These are phyloP conservation scores for Lepidocyrtoides sp. DNA, from an alignment of 2,888 invertebrate species.

Conservation along the genomic window DNA sequence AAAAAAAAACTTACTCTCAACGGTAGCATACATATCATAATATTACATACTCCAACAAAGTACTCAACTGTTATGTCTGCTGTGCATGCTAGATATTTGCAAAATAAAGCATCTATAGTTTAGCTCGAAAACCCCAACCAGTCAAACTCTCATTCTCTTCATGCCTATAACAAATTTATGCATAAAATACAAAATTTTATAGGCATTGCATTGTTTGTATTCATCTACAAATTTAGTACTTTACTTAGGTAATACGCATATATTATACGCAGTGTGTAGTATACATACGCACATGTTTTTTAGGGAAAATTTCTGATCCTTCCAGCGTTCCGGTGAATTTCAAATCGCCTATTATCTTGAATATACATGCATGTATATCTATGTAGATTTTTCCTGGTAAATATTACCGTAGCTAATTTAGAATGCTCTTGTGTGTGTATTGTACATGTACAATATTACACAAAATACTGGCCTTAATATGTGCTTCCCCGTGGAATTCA, in stretches of 20 bases:
- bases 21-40: too few relatives aligned
- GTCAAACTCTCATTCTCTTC: too few relatives aligned
- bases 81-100: too few relatives aligned
- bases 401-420: constrained; percentile 6
- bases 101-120: too few relatives aligned
- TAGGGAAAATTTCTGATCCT: not conserved
- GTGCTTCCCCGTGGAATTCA: not conserved
- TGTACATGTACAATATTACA: not conserved
- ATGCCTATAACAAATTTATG: too few relatives aligned
- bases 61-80: not conserved
- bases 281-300: not conserved
- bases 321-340: not conserved
- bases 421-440: not conserved
- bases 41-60: not conserved
- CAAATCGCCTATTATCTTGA: not conserved
- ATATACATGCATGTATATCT: not conserved
- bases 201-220: not conserved
- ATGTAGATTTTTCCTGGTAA: constrained; percentile 17
- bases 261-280: too few relatives aligned
- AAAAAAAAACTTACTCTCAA: not conserved
- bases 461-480: not conserved
- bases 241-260: not conserved
- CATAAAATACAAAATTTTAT: too few relatives aligned
- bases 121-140: too few relatives aligned
- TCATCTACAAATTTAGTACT: not conserved